Evolutionary conservation across 2,888 invertebrate genomes (phyloP).

Genomic region (Ectemnius lituratus): DNA sequence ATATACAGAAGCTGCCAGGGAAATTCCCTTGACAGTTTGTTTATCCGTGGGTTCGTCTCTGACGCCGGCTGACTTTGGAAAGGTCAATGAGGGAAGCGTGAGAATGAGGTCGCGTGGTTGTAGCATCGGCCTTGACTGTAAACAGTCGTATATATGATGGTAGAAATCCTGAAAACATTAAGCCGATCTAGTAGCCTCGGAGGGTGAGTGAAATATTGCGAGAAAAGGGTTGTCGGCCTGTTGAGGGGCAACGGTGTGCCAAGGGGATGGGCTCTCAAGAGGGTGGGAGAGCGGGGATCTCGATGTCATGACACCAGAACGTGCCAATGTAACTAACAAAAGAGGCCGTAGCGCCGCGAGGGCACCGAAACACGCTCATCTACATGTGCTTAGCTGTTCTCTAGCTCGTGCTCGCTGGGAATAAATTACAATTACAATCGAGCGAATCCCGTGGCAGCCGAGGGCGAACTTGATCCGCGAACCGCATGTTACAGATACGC

Average conservation of each 20-base stretch:
- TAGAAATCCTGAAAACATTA: constrained; percentile 40
- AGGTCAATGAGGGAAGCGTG: constrained; percentile 17
- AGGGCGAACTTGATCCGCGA: constrained; percentile 2
- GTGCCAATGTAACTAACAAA: constrained; percentile 45
- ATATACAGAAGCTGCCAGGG: no score
- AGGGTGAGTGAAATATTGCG: constrained; percentile 54
- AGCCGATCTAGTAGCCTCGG: constrained; percentile 21
- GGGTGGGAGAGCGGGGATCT: constrained; percentile 44
- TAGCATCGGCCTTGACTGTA: neutral
- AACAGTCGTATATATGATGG: constrained; percentile 2
- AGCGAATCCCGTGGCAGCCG: neutral
- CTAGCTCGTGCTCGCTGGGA: constrained; percentile 7
- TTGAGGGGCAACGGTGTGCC: constrained; percentile 18
- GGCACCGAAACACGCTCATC: constrained; percentile 37
- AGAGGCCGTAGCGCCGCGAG: constrained; percentile 27
- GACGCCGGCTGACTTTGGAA: neutral
- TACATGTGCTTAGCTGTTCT: constrained; percentile 18
- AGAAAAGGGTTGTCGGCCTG: constrained; percentile 18
- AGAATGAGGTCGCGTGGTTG: constrained; percentile 28
- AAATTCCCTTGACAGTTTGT: neutral
- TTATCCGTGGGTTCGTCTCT: neutral
- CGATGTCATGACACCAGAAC: constrained; percentile 46
- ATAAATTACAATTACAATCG: constrained; percentile 41
- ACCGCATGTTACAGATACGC: neutral
- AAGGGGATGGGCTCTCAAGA: constrained; percentile 37